These are phyloP conservation scores for Drosophila merina DNA, from an alignment of 2,888 invertebrate genomes.

Conservation along the genomic window DNA sequence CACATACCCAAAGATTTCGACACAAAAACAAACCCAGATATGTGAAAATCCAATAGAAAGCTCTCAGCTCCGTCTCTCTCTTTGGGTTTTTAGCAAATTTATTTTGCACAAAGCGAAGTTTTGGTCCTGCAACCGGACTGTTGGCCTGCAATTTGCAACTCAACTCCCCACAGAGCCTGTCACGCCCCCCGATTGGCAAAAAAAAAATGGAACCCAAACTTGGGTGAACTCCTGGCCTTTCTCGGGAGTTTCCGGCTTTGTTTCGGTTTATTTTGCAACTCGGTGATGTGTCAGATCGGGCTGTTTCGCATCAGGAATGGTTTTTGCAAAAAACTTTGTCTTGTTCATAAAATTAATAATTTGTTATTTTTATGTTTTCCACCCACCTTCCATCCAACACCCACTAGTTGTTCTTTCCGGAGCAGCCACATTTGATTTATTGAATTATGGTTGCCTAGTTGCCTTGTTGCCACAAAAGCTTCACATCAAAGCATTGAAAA, in stretches of 20 bases:
- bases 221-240: conserved; percentile 50
- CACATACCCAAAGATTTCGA: neutral
- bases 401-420: conserved; percentile 8
- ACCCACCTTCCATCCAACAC: neutral
- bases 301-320: conserved; percentile 29
- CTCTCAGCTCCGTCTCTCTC: conserved; percentile 26
- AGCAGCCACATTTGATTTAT: conserved; percentile 78
- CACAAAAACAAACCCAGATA: conserved; percentile 4
- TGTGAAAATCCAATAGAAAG: conserved; percentile 32
- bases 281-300: conserved; percentile 60
- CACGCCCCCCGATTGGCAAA: neutral
- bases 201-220: conserved; percentile 2
- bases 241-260: conserved; percentile 13
- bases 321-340: conserved; percentile 64
- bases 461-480: conserved; percentile 67
- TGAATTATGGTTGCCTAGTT: conserved; percentile 71
- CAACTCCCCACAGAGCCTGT: conserved; percentile 36
- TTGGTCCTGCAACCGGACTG: conserved; percentile 33
- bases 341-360: conserved; percentile 81
- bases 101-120: conserved; percentile 64
- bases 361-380: conserved; percentile 55
- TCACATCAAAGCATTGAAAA: conserved; percentile 69
- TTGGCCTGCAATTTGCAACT: conserved; percentile 71
- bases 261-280: conserved; percentile 41
- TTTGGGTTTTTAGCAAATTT: conserved; percentile 56